A percentile compares a stretch with the other conserved stretches of the same genome.
Evolutionary conservation across 2,888 invertebrate species (phyloP).

Genomic region (Kryphioiulus occultus): DNA sequence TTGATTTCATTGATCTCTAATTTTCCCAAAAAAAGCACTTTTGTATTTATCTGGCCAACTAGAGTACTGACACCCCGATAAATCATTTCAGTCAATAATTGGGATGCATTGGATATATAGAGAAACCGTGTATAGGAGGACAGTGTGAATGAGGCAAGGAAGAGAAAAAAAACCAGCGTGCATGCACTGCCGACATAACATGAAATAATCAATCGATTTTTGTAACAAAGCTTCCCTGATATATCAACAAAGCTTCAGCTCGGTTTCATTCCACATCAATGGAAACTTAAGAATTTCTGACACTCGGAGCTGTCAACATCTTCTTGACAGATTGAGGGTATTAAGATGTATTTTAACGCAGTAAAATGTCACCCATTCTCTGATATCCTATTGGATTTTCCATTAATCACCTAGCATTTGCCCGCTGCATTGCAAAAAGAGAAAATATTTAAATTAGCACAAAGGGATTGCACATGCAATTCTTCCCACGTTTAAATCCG

Average conservation of each 20-base stretch:
- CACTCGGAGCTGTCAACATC: slow-evolving; percentile 22
- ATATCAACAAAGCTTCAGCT: slow-evolving; percentile 4
- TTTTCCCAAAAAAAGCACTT: neutral
- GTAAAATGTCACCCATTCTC: slow-evolving; percentile 12
- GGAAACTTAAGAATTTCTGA: slow-evolving; percentile 31
- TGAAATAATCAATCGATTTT: slow-evolving; percentile 40
- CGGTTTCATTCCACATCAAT: slow-evolving; percentile 41
- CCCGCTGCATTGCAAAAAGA: neutral
- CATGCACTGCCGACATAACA: slow-evolving; percentile 17
- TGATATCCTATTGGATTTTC: slow-evolving; percentile 27
- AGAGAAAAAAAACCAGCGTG: neutral
- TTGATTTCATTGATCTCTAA: neutral
- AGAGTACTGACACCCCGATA: neutral
- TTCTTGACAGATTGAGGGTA: slow-evolving; percentile 42
- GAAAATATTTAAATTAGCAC: slow-evolving; percentile 10
- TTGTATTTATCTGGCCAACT: slow-evolving; percentile 2
- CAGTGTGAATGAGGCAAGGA: neutral
- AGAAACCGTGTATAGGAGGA: neutral
- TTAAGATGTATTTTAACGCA: slow-evolving; percentile 28
- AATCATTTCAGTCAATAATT: neutral
- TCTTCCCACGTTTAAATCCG: slow-evolving; percentile 35
- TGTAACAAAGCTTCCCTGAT: slow-evolving; percentile 24
- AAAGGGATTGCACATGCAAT: slow-evolving; percentile 21
- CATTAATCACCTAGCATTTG: slow-evolving; percentile 29
- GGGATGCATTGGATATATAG: neutral